These are phyloP conservation scores for Aphis craccivora DNA, from an alignment of 1,140 invertebrate species.

Conservation along the genomic window DNA sequence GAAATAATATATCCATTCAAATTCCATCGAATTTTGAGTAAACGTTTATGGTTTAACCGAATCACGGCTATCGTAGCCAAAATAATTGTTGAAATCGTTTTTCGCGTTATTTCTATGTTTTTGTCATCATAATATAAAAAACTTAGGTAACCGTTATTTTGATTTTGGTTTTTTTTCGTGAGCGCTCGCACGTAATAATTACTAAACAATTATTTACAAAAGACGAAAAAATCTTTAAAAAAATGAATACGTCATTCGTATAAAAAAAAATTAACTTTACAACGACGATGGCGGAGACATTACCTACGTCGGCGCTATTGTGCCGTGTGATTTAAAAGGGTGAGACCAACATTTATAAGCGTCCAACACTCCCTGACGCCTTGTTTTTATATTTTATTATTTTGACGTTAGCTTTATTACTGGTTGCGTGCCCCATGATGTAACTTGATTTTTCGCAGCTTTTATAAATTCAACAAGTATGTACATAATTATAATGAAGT, in stretches of 20 bases:
- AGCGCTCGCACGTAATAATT: not conserved
- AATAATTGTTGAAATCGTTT: not conserved
- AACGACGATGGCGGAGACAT: too few species aligned
- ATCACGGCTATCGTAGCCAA: too few species aligned
- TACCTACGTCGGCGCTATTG: too few species aligned
- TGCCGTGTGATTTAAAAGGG: not conserved
- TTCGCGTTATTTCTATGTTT: not conserved
- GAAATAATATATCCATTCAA: not conserved
- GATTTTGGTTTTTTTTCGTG: not conserved
- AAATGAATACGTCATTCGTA: not conserved
- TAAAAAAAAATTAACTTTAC: not conserved
- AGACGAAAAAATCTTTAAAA: not conserved
- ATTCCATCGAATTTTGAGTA: not conserved
- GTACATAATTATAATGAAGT: not conserved
- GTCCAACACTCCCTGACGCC: not conserved
- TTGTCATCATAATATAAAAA: not conserved
- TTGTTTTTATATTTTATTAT: not conserved
- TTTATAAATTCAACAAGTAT: slow-evolving; percentile 9
- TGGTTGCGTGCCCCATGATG: not conserved
- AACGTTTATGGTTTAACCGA: not conserved
- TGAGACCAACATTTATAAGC: not conserved
- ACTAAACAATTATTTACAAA: not conserved
- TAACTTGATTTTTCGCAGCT: not conserved
- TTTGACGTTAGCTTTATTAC: not conserved
- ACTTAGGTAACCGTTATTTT: not conserved